Evolutionary conservation across 2,113 vertebrate genomes (phyloP).

Genomic region (Eptesicus fuscus): DNA sequence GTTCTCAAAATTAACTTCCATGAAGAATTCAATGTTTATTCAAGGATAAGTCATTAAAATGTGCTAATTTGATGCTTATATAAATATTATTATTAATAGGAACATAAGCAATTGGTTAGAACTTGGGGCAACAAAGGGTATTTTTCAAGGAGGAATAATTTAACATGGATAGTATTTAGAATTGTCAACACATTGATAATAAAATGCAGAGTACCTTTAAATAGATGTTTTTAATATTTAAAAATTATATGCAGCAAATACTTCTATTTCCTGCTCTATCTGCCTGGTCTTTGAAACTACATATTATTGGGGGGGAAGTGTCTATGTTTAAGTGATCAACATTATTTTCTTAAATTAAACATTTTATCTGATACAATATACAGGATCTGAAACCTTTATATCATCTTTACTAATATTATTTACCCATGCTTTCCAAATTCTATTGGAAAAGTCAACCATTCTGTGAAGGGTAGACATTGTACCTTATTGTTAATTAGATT

Average conservation of each 20-base stretch:
- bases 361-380: background rate
- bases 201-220: background rate
- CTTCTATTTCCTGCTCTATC: background rate
- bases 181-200: background rate
- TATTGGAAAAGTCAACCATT: background rate
- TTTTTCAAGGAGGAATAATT: background rate
- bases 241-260: background rate
- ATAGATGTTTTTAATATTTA: background rate
- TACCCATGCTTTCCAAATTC: background rate
- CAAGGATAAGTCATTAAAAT: background rate
- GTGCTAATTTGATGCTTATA: background rate
- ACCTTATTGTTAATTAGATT: background rate
- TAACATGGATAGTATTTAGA: background rate
- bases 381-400: background rate
- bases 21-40: conserved; percentile 3
- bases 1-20: background rate
- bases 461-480: background rate
- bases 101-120: background rate
- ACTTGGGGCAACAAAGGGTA: background rate
- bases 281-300: background rate
- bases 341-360: background rate
- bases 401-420: background rate
- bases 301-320: background rate
- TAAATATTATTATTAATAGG: background rate
- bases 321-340: background rate